These are phyloP conservation scores for Acanthoscelides obtectus DNA, from an alignment of 2,888 invertebrate genomes.

Conservation along the genomic window DNA sequence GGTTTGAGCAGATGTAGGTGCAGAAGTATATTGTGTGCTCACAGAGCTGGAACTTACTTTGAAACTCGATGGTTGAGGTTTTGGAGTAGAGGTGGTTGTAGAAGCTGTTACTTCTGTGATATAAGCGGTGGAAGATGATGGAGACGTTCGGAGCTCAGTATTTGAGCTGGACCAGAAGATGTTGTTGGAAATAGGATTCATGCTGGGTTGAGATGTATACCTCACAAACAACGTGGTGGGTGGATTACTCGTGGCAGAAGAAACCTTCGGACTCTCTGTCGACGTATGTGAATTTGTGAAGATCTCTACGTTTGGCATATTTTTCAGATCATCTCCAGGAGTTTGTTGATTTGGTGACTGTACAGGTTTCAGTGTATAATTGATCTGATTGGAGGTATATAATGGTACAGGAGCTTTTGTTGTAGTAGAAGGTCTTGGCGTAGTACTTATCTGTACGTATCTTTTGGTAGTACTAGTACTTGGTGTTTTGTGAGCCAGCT, in stretches of 20 bases:
- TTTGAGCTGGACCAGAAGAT: background rate
- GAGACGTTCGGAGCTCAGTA: background rate
- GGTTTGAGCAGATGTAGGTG: background rate
- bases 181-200: background rate
- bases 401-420: slow-evolving; percentile 5
- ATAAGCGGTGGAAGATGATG: background rate
- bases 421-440: background rate
- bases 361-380: background rate
- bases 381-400: slow-evolving; percentile 5
- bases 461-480: background rate
- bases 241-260: background rate
- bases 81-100: background rate
- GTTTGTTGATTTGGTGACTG: background rate
- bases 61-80: background rate
- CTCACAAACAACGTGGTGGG: background rate
- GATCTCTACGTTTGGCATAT: background rate
- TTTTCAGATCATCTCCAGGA: background rate
- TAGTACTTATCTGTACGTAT: background rate
- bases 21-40: background rate
- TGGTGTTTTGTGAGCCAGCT: background rate
- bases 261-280: background rate
- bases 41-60: background rate
- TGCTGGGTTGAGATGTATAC: background rate
- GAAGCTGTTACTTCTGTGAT: background rate
- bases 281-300: background rate